Conservation (phyloP, 2,888 invertebrate genomes). For the Philhelius pedissequus region DNA sequence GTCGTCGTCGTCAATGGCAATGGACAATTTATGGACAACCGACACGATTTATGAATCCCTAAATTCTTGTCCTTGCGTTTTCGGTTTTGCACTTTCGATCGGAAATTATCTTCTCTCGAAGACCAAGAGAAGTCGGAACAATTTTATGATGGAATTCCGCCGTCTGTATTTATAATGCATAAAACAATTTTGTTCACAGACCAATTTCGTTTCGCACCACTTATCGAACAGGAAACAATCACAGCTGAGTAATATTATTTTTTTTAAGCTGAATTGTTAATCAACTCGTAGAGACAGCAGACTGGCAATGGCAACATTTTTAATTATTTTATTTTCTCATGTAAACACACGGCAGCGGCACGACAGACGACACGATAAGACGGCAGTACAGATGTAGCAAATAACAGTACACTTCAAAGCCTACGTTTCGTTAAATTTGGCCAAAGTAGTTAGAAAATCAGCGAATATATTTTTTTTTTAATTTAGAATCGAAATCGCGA, state of each 20-base stretch:
- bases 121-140: conserved; percentile 8
- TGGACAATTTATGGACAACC: neutral
- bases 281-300: conserved; percentile 34
- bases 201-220: conserved; percentile 10
- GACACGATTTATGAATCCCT: neutral
- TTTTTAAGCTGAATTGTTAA: conserved; percentile 16
- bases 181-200: conserved; percentile 23
- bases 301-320: conserved; percentile 42
- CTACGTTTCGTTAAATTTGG: neutral
- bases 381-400: conserved; percentile 26
- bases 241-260: conserved; percentile 10
- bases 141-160: conserved; percentile 16
- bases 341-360: conserved; percentile 27
- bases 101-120: neutral
- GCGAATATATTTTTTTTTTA: conserved; percentile 2
- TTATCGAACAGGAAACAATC: neutral
- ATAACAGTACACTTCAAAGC: conserved; percentile 3
- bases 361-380: neutral
- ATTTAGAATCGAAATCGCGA: conserved; percentile 27
- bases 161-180: conserved; percentile 51
- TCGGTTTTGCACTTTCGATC: neutral
- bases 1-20: neutral
- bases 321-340: no score
- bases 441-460: neutral
- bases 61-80: neutral